phyloP scores from a whole-genome alignment of 1,140 invertebrate species.

The Portunus trituberculatus region DNA sequence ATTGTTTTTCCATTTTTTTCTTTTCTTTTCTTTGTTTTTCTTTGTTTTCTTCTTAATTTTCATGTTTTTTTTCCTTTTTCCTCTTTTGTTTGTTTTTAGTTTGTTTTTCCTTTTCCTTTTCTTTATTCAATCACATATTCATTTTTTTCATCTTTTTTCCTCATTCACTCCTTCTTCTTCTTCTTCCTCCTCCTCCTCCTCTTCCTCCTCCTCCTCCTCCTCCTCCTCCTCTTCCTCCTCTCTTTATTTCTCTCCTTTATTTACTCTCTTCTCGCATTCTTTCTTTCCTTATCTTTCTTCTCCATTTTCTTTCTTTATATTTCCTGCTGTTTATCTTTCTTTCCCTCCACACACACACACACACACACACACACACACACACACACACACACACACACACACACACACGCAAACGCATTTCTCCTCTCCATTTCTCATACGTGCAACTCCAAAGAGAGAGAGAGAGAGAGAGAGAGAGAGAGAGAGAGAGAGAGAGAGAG shows the following conservation, averaged over 20 bases:
- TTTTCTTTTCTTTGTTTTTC: no score
- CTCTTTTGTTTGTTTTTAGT: not conserved
- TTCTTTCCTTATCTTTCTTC: not conserved
- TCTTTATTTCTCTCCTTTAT: not conserved
- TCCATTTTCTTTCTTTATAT: not conserved
- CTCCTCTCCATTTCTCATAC: no score
- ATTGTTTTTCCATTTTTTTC: no score
- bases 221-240: not conserved
- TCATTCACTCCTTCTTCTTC: not conserved
- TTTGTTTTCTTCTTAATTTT: no score
- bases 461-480: no score
- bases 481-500: not conserved
- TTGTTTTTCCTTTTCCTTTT: not conserved
- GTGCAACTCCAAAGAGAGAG: no score
- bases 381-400: constrained; percentile 6
- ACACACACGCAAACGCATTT: not conserved
- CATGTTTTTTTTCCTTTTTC: not conserved
- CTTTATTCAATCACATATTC: not conserved
- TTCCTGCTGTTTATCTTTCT: not conserved
- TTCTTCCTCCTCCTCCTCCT: no score
- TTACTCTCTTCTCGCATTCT: not conserved
- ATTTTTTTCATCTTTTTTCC: not conserved
- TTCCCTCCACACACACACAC: not conserved
- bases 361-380: no score
- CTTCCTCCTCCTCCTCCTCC: not conserved